Conservation (phyloP, 2,797 vertebrate genomes). For the Philypnodon macrostomus region DNA sequence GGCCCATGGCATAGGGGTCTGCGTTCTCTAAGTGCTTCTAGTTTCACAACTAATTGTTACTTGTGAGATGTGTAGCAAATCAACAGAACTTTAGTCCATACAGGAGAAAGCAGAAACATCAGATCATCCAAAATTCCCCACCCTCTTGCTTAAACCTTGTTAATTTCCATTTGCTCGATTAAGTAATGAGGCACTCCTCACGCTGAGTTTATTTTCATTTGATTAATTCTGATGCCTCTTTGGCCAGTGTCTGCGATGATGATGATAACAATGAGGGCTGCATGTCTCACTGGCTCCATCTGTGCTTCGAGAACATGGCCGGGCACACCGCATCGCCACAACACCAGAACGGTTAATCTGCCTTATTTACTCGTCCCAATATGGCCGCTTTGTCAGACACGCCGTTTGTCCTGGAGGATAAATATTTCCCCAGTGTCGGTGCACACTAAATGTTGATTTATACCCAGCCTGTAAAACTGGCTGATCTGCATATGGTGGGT, state of each 20-base stretch:
- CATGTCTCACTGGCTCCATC: constrained; percentile 76
- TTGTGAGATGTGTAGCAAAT: too few species aligned
- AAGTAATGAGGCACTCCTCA: constrained; percentile 40
- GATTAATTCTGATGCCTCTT: constrained; percentile 56
- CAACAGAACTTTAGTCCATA: too few species aligned
- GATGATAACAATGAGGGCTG: constrained; percentile 59
- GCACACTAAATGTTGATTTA: constrained; percentile 74
- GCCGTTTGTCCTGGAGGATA: constrained; percentile 72
- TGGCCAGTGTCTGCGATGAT: constrained; percentile 39
- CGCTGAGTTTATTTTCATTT: constrained; percentile 56
- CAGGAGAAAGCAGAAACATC: constrained; percentile 6
- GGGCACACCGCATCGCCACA: constrained; percentile 64
- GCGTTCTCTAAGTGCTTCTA: too few species aligned
- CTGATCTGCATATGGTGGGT: constrained; percentile 68
- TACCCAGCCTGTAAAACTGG: constrained; percentile 69
- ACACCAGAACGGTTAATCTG: constrained; percentile 72
- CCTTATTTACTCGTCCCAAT: constrained; percentile 76
- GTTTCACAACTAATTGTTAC: too few species aligned
- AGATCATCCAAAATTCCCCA: constrained; percentile 7
- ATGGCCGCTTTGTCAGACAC: constrained; percentile 72
- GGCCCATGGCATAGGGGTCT: too few species aligned
- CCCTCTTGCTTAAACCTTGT: constrained; percentile 5
- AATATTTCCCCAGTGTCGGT: constrained; percentile 68
- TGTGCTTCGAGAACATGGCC: constrained; percentile 69
- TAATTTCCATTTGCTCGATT: constrained; percentile 30